phyloP scores from a whole-genome alignment of 2,113 vertebrate species.

The Pseudopodoces humilis region DNA sequence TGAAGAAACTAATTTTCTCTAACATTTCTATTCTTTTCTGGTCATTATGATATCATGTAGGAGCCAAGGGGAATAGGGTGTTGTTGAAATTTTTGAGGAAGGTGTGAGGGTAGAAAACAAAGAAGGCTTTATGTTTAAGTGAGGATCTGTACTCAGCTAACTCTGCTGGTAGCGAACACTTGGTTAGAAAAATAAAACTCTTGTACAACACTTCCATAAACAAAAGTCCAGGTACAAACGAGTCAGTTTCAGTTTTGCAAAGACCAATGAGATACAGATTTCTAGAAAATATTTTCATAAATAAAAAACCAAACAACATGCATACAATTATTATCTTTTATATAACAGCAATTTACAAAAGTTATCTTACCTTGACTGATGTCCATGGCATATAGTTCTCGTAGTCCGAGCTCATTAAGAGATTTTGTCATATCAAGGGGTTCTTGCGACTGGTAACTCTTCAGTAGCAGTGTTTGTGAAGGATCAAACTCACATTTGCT shows the following conservation, averaged over 20 bases:
- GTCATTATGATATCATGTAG: background rate
- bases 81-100: background rate
- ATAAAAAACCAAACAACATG: background rate
- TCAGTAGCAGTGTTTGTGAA: slow-evolving; percentile 81
- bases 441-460: slow-evolving; percentile 84
- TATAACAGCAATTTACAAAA: background rate
- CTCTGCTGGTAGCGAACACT: background rate
- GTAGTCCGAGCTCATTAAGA: slow-evolving; percentile 89
- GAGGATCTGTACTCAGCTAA: background rate
- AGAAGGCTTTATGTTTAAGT: background rate
- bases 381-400: slow-evolving; percentile 94
- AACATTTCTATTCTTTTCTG: background rate
- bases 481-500: slow-evolving; percentile 95
- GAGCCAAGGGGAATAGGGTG: background rate
- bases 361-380: slow-evolving; percentile 79
- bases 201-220: background rate
- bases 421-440: slow-evolving; percentile 85
- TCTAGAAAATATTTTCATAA: background rate
- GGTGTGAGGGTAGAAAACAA: background rate
- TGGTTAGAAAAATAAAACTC: background rate
- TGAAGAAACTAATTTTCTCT: background rate
- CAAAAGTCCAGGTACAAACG: background rate
- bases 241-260: background rate
- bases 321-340: background rate
- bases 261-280: background rate